Percentiles rank a stretch among this genome's conserved stretches.
Evolutionary conservation across 2,888 invertebrate genomes (phyloP).

Genomic region (Archaeoteleia sp.): DNA sequence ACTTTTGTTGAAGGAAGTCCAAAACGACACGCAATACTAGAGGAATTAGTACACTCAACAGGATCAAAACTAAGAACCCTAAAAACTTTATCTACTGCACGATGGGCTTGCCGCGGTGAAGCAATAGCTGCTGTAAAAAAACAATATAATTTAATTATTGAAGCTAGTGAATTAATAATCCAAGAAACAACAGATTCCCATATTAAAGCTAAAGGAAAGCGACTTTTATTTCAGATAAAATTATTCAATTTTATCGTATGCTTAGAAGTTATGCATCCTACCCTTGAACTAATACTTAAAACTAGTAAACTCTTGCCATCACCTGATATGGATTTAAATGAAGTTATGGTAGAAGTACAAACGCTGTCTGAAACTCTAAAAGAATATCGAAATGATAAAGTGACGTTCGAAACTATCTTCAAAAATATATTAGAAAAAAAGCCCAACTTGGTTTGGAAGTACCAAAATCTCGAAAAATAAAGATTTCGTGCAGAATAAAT

Average conservation of each 20-base stretch:
- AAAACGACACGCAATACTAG: slow-evolving; percentile 21
- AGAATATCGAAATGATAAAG: slow-evolving; percentile 11
- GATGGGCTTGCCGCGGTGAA: slow-evolving; percentile 34
- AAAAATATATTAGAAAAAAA: too few relatives aligned
- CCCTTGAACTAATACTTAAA: slow-evolving; percentile 13
- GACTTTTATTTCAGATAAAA: slow-evolving; percentile 17
- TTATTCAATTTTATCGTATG: slow-evolving; percentile 20
- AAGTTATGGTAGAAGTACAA: too few relatives aligned
- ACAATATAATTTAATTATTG: slow-evolving; percentile 6
- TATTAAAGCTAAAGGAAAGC: slow-evolving; percentile 6
- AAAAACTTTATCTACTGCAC: slow-evolving; percentile 24
- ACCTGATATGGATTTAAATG: slow-evolving; percentile 16
- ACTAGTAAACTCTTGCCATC: slow-evolving; percentile 21
- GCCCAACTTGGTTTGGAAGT: too few relatives aligned
- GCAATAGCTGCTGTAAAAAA: slow-evolving; percentile 15
- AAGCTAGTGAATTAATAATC: slow-evolving; percentile 13
- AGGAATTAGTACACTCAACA: slow-evolving; percentile 4
- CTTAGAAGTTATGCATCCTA: slow-evolving; percentile 20
- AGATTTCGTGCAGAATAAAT: too few relatives aligned
- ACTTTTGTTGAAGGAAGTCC: slow-evolving; percentile 30
- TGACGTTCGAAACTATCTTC: neutral
- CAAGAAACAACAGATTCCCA: neutral
- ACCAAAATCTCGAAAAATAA: too few relatives aligned
- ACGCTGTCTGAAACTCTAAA: too few relatives aligned
- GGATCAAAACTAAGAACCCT: slow-evolving; percentile 5